Percentiles rank a stretch among this genome's conserved stretches.
Conservation (phyloP, 2,113 vertebrate genomes). For the Clarias batrachus region DNA sequence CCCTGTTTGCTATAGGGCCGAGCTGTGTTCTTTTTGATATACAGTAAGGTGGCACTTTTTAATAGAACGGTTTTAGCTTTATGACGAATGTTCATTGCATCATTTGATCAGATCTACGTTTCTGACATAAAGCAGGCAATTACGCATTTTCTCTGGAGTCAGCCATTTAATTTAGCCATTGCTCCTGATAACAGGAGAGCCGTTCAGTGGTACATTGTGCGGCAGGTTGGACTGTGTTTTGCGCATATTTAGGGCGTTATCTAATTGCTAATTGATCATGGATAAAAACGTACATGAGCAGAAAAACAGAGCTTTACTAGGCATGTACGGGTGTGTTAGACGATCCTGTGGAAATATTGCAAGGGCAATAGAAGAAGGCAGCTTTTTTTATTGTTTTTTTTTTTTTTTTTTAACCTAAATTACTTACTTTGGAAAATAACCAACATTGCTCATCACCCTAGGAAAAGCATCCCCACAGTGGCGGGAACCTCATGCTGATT, state of each 20-base stretch:
- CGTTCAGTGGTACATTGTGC: not conserved
- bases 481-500: not conserved
- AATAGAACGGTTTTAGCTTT: not conserved
- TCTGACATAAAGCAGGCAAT: not conserved
- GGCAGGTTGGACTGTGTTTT: not conserved
- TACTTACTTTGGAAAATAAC: not conserved
- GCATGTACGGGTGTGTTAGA: not conserved
- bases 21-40: not conserved
- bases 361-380: too few relatives aligned
- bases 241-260: not conserved
- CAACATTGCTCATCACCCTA: not conserved
- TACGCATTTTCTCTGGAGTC: not conserved
- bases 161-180: not conserved
- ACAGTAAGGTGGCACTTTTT: not conserved
- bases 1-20: not conserved
- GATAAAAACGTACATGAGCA: not conserved
- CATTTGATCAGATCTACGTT: not conserved
- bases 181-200: not conserved
- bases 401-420: not conserved
- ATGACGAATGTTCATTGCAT: not conserved
- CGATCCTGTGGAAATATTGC: not conserved
- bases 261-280: not conserved
- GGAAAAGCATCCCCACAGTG: not conserved
- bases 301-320: not conserved
- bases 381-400: not conserved